Conservation (phyloP, 1,140 invertebrate species). For the Nasonia longicornis region DNA sequence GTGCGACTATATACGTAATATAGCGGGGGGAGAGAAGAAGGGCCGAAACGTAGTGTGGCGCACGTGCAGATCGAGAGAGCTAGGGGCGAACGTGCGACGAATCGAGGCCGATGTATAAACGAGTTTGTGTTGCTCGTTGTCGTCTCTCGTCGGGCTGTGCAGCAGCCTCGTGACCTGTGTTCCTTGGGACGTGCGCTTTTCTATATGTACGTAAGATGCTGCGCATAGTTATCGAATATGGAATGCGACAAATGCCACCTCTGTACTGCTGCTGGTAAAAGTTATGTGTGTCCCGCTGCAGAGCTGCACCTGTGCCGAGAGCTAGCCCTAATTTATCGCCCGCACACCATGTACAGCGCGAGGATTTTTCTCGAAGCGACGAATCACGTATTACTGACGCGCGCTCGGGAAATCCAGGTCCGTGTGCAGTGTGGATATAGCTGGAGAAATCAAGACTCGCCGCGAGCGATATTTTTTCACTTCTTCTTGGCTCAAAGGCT, state of each 20-base stretch:
- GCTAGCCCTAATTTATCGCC: not conserved
- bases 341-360: not conserved
- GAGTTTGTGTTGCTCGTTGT: constrained; percentile 2
- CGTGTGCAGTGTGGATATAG: not conserved
- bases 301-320: not conserved
- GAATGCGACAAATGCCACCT: not conserved
- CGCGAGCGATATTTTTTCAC: constrained; percentile 27
- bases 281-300: no score
- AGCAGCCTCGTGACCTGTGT: no score
- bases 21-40: not conserved
- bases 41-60: not conserved
- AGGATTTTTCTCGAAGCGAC: no score
- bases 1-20: not conserved
- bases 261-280: not conserved
- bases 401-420: not conserved
- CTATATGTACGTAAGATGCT: no score
- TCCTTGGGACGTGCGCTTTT: no score
- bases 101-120: not conserved
- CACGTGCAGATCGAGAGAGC: constrained; percentile 4
- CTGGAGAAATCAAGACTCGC: constrained; percentile 12
- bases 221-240: constrained; percentile 7
- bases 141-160: no score
- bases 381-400: no score
- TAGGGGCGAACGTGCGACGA: not conserved
- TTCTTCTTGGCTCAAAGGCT: constrained; percentile 19